Percentiles rank a stretch among this genome's conserved stretches.
phyloP scores from a whole-genome alignment of 1,140 invertebrate genomes.

The Gerris buenoi region DNA sequence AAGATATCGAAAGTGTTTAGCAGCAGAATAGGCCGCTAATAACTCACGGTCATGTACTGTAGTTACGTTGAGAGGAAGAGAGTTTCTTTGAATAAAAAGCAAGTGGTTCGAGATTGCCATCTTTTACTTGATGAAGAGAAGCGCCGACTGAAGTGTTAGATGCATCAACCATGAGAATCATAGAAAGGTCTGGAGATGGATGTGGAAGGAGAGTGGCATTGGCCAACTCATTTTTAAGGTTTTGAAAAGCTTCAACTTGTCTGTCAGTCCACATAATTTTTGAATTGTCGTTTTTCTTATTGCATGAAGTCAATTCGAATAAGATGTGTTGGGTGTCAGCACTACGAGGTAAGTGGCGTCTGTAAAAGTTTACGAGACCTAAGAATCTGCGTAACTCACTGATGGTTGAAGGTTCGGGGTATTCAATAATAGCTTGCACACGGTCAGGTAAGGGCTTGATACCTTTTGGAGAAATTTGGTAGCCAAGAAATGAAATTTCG shows the following conservation, averaged over 20 bases:
- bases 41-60: conserved; percentile 28
- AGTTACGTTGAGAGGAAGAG: conserved; percentile 2
- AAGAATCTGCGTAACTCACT: not conserved
- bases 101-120: conserved; percentile 5
- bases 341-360: not conserved
- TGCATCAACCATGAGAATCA: conserved; percentile 17
- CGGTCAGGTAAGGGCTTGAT: conserved; percentile 5
- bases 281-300: conserved; percentile 8
- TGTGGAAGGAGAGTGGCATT: not conserved
- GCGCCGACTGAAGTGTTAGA: conserved; percentile 23
- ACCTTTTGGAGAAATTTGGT: conserved; percentile 13
- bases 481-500: conserved; percentile 23
- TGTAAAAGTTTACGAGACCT: conserved; percentile 3
- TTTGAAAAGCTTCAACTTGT: conserved; percentile 17
- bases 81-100: conserved; percentile 13
- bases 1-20: conserved; percentile 22
- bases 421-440: conserved; percentile 4
- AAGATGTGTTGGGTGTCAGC: conserved; percentile 1
- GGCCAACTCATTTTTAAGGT: not conserved
- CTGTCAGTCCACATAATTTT: conserved; percentile 23
- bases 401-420: not conserved
- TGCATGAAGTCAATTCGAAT: not conserved
- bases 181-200: not conserved
- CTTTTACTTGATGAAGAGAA: conserved; percentile 19
- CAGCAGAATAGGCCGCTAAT: conserved; percentile 23